Conservation (phyloP, 2,888 invertebrate species). For the Mycalesis mineus region DNA sequence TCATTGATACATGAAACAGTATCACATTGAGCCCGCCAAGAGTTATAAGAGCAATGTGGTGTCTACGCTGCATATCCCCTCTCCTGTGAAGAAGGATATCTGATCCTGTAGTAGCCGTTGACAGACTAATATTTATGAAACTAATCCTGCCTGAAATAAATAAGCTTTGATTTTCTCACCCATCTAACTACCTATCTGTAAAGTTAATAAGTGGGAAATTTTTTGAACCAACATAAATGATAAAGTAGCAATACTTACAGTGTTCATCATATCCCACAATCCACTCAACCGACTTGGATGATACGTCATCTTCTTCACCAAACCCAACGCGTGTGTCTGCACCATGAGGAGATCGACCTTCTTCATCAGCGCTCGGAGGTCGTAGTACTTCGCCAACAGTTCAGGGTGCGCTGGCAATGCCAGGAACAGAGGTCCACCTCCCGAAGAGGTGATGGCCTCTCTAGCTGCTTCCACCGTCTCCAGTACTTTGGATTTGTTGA, state of each 20-base stretch:
- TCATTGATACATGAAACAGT: no score
- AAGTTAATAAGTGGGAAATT: no score
- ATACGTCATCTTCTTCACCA: conserved; percentile 82
- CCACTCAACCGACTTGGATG: conserved; percentile 87
- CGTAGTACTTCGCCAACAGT: conserved; percentile 83
- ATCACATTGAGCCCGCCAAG: no score
- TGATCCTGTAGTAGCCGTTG: no score
- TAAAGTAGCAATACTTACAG: conserved; percentile 69
- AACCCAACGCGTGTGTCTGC: conserved; percentile 82
- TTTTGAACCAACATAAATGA: no score
- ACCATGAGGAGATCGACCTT: conserved; percentile 82
- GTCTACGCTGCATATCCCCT: no score
- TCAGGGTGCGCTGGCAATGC: conserved; percentile 82
- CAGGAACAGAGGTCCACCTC: conserved; percentile 76
- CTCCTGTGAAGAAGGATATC: no score
- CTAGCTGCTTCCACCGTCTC: conserved; percentile 66
- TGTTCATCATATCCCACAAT: conserved; percentile 86
- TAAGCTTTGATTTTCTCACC: no score
- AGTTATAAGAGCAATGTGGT: no score
- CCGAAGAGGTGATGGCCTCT: conserved; percentile 63
- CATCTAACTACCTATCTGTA: no score
- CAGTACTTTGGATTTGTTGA: conserved; percentile 70
- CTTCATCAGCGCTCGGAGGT: conserved; percentile 81
- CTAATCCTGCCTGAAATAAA: no score
- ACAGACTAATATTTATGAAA: no score